phyloP scores from a whole-genome alignment of 2,113 vertebrate species.

The Melozone crissalis region DNA sequence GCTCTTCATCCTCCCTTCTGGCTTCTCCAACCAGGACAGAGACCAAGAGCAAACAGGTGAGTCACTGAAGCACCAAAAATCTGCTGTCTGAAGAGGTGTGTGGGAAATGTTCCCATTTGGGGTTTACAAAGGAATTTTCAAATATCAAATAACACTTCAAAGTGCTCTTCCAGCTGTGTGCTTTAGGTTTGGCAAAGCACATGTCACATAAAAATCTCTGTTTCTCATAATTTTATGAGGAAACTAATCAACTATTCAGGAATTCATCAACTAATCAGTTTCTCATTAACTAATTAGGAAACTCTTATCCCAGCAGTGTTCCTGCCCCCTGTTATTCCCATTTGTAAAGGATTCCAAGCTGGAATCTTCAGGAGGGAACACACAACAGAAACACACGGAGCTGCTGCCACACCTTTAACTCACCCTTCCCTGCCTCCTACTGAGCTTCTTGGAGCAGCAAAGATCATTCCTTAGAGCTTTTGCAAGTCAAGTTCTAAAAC shows the following conservation, averaged over 20 bases:
- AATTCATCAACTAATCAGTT: neutral
- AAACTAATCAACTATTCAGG: neutral
- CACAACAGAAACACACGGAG: neutral
- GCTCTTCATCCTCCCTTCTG: conserved; percentile 87
- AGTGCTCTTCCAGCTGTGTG: neutral
- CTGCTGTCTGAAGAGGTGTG: neutral
- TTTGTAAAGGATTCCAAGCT: neutral
- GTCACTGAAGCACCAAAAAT: neutral
- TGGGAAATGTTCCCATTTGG: neutral
- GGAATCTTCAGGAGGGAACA: neutral
- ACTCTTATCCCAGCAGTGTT: neutral
- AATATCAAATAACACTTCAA: neutral
- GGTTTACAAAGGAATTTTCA: neutral
- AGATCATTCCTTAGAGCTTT: neutral
- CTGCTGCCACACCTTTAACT: neutral
- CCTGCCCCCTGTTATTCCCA: neutral
- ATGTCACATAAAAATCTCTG: neutral
- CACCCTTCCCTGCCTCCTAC: neutral
- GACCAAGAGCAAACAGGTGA: conserved; percentile 6
- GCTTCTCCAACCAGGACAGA: neutral
- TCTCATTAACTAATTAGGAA: neutral
- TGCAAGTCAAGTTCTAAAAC: neutral
- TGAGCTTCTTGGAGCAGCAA: neutral
- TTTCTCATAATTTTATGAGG: neutral
- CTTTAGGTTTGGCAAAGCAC: neutral